Evolutionary conservation across 2,888 invertebrate genomes (phyloP).

Genomic region (Diarsia rubi): DNA sequence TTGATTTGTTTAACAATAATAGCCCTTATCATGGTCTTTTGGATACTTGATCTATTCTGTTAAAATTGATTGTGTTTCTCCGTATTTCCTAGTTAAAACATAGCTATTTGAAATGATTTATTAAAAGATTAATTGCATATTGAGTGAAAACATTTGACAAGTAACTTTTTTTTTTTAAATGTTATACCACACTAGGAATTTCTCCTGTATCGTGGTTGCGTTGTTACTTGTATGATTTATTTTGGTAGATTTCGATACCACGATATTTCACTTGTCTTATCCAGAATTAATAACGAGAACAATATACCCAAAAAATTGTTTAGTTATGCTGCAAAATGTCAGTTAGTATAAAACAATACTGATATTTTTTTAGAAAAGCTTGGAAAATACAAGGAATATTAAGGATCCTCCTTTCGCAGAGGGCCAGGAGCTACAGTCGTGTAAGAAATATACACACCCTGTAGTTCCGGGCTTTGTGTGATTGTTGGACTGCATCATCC

Average conservation of each 20-base stretch:
- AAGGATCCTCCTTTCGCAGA: conserved; percentile 1
- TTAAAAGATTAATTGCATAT: too few species aligned
- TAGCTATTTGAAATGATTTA: too few species aligned
- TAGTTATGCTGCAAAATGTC: not conserved
- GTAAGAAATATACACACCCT: not conserved
- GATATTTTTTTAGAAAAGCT: not conserved
- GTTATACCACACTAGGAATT: too few species aligned
- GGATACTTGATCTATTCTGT: too few species aligned
- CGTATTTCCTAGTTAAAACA: too few species aligned
- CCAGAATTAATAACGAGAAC: not conserved
- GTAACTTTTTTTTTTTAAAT: too few species aligned
- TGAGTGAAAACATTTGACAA: too few species aligned
- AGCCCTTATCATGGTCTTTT: too few species aligned
- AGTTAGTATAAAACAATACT: not conserved
- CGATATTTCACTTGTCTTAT: not conserved
- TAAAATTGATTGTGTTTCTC: too few species aligned
- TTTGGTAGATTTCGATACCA: not conserved
- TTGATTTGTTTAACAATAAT: too few species aligned
- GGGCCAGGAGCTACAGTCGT: not conserved
- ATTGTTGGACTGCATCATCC: not conserved
- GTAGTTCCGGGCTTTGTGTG: conserved; percentile 2
- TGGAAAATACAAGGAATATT: not conserved
- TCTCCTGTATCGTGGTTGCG: too few species aligned
- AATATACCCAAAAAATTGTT: not conserved
- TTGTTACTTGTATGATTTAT: too few species aligned